These are phyloP conservation scores for Caenorhabditis panamensis DNA, from an alignment of 2,888 invertebrate genomes.

Conservation along the genomic window DNA sequence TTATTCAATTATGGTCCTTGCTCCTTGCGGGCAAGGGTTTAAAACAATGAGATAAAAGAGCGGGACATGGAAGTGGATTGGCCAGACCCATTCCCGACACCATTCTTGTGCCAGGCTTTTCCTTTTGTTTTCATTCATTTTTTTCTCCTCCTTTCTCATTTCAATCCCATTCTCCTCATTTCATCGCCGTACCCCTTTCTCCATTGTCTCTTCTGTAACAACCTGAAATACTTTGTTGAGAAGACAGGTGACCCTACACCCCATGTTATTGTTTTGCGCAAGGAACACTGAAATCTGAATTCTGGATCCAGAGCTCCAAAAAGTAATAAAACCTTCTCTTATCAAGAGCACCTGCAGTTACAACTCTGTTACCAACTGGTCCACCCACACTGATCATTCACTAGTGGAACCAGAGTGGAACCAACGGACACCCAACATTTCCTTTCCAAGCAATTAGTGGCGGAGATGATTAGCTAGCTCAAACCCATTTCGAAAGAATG, in stretches of 20 bases:
- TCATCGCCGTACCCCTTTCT: neutral
- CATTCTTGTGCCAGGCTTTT: too few relatives aligned
- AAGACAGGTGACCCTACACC: neutral
- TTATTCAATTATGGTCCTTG: slow-evolving; percentile 28
- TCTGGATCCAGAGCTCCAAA: too few relatives aligned
- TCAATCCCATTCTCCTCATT: neutral
- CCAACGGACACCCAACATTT: slow-evolving; percentile 4
- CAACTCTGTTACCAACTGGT: too few relatives aligned
- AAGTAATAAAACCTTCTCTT: too few relatives aligned
- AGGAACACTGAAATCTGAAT: too few relatives aligned
- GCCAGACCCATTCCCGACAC: too few relatives aligned
- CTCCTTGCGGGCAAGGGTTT: neutral
- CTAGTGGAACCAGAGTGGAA: too few relatives aligned
- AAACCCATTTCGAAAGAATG: too few relatives aligned
- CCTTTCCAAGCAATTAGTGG: slow-evolving; percentile 24
- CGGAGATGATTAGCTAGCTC: too few relatives aligned
- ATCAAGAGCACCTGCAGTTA: too few relatives aligned
- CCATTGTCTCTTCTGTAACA: neutral
- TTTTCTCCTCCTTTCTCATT: neutral
- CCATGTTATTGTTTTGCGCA: neutral
- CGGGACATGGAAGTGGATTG: slow-evolving; percentile 43
- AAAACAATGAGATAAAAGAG: slow-evolving; percentile 55
- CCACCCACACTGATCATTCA: too few relatives aligned
- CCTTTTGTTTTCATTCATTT: too few relatives aligned
- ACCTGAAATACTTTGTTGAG: neutral